Conservation (phyloP, 1,140 invertebrate genomes). For the Trichonephila inaurata region DNA sequence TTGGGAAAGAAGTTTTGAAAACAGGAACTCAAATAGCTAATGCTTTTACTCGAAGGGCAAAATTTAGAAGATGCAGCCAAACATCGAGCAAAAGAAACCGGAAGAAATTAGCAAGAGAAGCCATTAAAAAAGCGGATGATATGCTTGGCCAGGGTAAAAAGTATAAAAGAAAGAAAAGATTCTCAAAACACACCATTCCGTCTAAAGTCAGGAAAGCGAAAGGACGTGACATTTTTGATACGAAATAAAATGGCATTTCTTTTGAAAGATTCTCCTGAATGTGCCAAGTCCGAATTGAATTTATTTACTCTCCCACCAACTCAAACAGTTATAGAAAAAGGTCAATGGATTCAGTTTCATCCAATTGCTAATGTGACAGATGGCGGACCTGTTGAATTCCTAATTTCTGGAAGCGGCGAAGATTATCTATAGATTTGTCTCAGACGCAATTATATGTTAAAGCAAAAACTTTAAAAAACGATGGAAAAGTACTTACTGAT, state of each 20-base stretch:
- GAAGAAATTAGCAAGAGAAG: background rate
- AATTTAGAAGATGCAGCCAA: slow-evolving; percentile 20
- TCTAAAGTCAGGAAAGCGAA: background rate
- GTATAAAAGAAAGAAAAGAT: slow-evolving; percentile 50
- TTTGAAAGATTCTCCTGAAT: slow-evolving; percentile 49
- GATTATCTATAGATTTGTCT: slow-evolving; percentile 35
- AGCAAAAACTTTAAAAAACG: slow-evolving; percentile 27
- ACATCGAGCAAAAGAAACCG: slow-evolving; percentile 13
- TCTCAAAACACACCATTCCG: background rate
- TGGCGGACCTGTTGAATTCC: slow-evolving; percentile 51
- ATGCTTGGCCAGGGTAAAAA: slow-evolving; percentile 5
- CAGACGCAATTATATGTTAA: slow-evolving; percentile 25
- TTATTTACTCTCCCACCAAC: slow-evolving; percentile 41
- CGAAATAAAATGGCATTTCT: slow-evolving; percentile 44
- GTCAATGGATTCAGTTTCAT: slow-evolving; percentile 60
- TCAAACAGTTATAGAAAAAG: slow-evolving; percentile 56
- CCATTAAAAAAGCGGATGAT: background rate
- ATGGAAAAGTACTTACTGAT: background rate
- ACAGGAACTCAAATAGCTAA: background rate
- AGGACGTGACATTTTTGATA: slow-evolving; percentile 49
- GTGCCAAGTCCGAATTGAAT: slow-evolving; percentile 31
- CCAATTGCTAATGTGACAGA: slow-evolving; percentile 24
- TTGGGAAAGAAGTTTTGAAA: slow-evolving; percentile 3
- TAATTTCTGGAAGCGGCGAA: slow-evolving; percentile 20
- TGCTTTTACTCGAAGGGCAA: slow-evolving; percentile 41